Percentiles rank a stretch among this genome's conserved stretches.
Evolutionary conservation across 1,140 invertebrate species (phyloP).

Genomic region (Drosophila pectinifera): DNA sequence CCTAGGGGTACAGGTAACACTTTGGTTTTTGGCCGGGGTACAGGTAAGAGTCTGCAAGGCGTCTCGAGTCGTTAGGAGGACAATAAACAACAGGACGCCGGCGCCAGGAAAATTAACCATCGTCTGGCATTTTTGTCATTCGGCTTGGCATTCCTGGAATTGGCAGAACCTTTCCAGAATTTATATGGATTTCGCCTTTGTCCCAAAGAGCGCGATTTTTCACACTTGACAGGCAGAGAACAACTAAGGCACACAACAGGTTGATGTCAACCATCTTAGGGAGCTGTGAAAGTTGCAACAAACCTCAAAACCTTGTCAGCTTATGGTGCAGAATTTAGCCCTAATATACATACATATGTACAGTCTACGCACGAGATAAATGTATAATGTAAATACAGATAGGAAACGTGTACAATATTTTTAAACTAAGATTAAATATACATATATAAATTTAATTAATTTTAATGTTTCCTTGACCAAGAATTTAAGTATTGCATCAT

Average conservation of each 20-base stretch:
- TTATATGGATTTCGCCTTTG: conserved; percentile 28
- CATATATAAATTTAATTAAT: no score
- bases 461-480: no score
- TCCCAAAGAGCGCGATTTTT: conserved; percentile 65
- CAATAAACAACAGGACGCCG: conserved; percentile 69
- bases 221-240: conserved; percentile 60
- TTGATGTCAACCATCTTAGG: conserved; percentile 39
- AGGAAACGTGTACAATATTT: no score
- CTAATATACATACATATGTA: neutral
- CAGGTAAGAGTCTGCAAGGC: conserved; percentile 51
- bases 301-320: neutral
- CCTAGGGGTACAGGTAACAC: conserved; percentile 54
- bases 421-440: no score
- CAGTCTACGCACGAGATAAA: neutral
- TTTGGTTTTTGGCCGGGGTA: conserved; percentile 23
- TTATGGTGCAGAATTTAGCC: neutral
- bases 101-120: conserved; percentile 61
- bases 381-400: no score
- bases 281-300: conserved; percentile 11
- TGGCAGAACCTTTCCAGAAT: conserved; percentile 40
- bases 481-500: no score
- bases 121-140: conserved; percentile 58
- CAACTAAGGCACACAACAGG: conserved; percentile 32
- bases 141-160: conserved; percentile 61
- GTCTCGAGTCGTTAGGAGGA: conserved; percentile 42